A percentile compares a stretch with the other conserved stretches of the same genome.
Conservation (phyloP, 2,113 vertebrate species). For the Pterocles burchelli region DNA sequence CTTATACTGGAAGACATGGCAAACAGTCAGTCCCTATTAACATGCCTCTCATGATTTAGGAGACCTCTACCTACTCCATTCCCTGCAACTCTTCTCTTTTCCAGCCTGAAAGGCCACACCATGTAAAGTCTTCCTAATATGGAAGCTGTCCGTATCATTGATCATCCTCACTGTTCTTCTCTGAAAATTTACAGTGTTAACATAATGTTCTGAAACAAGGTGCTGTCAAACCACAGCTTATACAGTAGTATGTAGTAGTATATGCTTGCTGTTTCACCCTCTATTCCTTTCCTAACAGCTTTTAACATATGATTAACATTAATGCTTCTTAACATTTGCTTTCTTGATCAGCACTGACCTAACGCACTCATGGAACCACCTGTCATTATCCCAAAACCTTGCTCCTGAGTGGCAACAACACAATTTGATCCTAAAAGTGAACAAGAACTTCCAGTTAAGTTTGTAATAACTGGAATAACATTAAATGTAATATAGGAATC, state of each 20-base stretch:
- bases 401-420: not conserved
- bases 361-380: not conserved
- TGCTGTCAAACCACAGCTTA: not conserved
- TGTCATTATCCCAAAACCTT: not conserved
- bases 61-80: not conserved
- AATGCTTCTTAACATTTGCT: slow-evolving; percentile 34
- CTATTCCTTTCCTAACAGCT: not conserved
- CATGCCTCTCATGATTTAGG: not conserved
- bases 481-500: not conserved
- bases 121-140: not conserved
- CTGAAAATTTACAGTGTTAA: not conserved
- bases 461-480: not conserved
- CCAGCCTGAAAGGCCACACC: not conserved
- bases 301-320: slow-evolving; percentile 39
- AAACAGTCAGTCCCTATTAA: not conserved
- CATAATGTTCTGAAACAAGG: not conserved
- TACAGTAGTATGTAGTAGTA: not conserved
- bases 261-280: not conserved
- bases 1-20: not conserved
- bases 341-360: slow-evolving; percentile 28
- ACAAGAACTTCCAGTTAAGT: not conserved
- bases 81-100: not conserved
- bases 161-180: not conserved
- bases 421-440: not conserved
- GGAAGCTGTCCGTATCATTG: not conserved